Percentiles rank a stretch among this genome's conserved stretches.
These are phyloP conservation scores for Liposcelis brunnea DNA, from an alignment of 2,888 invertebrate species.

Conservation along the genomic window DNA sequence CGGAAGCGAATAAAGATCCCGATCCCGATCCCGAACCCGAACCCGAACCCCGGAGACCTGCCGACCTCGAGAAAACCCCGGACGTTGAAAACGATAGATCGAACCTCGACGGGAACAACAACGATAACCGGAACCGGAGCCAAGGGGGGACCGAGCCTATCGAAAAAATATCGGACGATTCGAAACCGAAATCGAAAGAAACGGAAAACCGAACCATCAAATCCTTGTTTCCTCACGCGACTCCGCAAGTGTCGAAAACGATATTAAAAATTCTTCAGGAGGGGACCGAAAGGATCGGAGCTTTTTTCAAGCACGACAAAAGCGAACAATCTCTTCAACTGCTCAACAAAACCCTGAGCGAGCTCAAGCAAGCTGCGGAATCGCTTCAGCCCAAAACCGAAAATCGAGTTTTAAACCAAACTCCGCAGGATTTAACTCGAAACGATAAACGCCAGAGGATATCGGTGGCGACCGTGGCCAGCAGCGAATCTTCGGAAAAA, in stretches of 20 bases:
- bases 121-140: too few relatives aligned
- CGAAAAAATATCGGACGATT: too few relatives aligned
- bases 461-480: background rate
- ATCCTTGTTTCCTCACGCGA: too few relatives aligned
- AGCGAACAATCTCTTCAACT: background rate
- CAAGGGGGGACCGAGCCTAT: too few relatives aligned
- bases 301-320: constrained; percentile 5
- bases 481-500: constrained; percentile 1
- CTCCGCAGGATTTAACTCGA: background rate
- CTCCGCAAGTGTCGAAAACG: background rate
- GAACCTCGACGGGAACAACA: too few relatives aligned
- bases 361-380: constrained; percentile 3
- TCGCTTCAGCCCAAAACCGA: constrained; percentile 4
- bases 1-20: too few relatives aligned
- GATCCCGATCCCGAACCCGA: too few relatives aligned
- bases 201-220: too few relatives aligned
- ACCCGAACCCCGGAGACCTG: too few relatives aligned
- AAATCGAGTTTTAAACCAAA: background rate
- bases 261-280: constrained; percentile 1
- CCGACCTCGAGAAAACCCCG: too few relatives aligned
- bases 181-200: too few relatives aligned
- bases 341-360: background rate
- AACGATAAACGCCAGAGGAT: background rate
- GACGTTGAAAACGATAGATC: too few relatives aligned
- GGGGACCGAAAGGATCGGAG: constrained; percentile 2